Conservation (phyloP, 2,888 invertebrate species). For the Drosophila diplacantha region DNA sequence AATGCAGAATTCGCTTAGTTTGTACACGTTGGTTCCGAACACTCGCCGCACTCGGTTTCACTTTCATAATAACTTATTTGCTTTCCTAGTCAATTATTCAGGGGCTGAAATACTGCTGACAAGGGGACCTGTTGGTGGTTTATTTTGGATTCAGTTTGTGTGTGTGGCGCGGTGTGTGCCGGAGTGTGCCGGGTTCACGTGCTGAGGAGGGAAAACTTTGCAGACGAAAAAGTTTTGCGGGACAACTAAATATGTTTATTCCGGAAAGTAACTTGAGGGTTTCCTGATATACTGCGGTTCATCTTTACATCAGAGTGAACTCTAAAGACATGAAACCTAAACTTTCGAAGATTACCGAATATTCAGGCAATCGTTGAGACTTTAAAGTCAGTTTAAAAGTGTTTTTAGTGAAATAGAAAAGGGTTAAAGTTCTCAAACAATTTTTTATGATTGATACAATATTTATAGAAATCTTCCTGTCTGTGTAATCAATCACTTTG, state of each 20-base stretch:
- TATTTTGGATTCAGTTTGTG: constrained; percentile 17
- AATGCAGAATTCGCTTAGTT: constrained; percentile 26
- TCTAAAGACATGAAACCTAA: too few species aligned
- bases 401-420: too few species aligned
- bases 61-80: constrained; percentile 52
- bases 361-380: too few species aligned
- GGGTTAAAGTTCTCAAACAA: too few species aligned
- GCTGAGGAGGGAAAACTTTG: constrained; percentile 17
- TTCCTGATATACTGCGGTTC: constrained; percentile 2
- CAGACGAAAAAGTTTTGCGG: constrained; percentile 15
- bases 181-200: neutral
- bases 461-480: too few species aligned
- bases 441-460: too few species aligned
- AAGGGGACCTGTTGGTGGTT: constrained; percentile 29
- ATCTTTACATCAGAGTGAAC: neutral
- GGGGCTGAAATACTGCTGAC: constrained; percentile 6
- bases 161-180: neutral
- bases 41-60: constrained; percentile 51
- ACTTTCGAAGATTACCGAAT: too few species aligned
- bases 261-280: constrained; percentile 10
- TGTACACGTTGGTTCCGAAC: constrained; percentile 43
- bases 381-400: too few species aligned
- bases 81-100: constrained; percentile 21
- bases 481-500: too few species aligned
- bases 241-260: constrained; percentile 19